Conservation (phyloP, 2,797 vertebrate species). For the Microcaecilia unicolor region DNA sequence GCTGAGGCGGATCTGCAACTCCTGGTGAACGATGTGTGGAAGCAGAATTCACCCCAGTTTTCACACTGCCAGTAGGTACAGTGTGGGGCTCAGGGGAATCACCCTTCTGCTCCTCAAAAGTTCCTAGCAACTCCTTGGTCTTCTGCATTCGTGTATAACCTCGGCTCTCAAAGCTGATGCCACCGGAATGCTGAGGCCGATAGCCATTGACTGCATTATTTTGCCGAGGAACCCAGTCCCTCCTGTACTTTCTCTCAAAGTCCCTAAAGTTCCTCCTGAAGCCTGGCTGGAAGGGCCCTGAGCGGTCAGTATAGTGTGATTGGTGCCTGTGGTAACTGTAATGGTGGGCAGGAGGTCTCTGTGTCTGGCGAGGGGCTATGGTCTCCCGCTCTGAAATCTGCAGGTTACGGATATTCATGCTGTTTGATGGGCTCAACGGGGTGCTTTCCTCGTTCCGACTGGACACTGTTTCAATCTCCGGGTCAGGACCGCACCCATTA, state of each 20-base stretch:
- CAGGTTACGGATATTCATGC: slow-evolving; percentile 68
- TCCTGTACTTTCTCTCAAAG: slow-evolving; percentile 10
- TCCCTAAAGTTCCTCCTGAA: slow-evolving; percentile 19
- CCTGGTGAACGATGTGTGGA: too few relatives aligned
- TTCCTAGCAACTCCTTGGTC: slow-evolving; percentile 1
- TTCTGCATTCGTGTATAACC: slow-evolving; percentile 5
- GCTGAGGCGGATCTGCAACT: too few relatives aligned
- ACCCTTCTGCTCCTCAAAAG: not conserved
- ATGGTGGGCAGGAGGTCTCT: slow-evolving; percentile 17
- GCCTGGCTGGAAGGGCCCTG: slow-evolving; percentile 6
- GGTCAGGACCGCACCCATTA: slow-evolving; percentile 49
- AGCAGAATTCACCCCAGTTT: not conserved
- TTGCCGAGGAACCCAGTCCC: slow-evolving; percentile 16
- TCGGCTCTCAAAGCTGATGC: too few relatives aligned
- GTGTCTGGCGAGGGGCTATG: slow-evolving; percentile 29
- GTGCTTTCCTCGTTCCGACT: slow-evolving; percentile 52
- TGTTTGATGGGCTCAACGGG: slow-evolving; percentile 58
- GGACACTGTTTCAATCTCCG: slow-evolving; percentile 58
- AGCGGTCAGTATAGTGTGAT: slow-evolving; percentile 5
- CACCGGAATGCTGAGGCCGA: too few relatives aligned
- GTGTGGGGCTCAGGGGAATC: not conserved
- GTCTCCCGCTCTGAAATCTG: slow-evolving; percentile 64
- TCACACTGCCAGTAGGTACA: not conserved
- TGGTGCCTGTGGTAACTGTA: slow-evolving; percentile 9
- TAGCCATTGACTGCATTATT: too few relatives aligned